These are phyloP conservation scores for Drosophila histrio DNA, from an alignment of 2,888 invertebrate genomes.

Conservation along the genomic window DNA sequence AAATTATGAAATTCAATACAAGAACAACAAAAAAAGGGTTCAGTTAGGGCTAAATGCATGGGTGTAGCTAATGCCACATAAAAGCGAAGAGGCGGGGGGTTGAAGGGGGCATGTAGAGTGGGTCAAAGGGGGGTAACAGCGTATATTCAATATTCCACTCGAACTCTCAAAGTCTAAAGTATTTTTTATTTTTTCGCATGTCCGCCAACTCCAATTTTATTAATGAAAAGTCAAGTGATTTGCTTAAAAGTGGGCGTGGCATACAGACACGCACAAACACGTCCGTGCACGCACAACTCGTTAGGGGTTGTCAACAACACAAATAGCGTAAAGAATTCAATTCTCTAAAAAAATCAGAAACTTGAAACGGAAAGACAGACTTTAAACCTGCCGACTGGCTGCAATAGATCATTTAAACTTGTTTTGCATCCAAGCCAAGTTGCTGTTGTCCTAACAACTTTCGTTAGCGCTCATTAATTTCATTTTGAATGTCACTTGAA, in stretches of 20 bases:
- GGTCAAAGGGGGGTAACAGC: not conserved
- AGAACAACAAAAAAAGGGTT: conserved; percentile 48
- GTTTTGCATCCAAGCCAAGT: conserved; percentile 15
- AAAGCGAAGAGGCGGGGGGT: not conserved
- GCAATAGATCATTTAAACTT: conserved; percentile 27
- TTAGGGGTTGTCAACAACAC: conserved; percentile 58
- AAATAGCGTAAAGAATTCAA: conserved; percentile 16
- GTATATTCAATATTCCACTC: conserved; percentile 43
- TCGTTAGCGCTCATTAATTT: conserved; percentile 6
- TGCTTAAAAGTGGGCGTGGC: conserved; percentile 66
- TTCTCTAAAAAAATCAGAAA: not conserved
- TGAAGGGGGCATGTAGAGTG: not conserved
- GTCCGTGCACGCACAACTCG: conserved; percentile 43
- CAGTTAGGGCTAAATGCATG: conserved; percentile 38
- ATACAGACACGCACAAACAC: conserved; percentile 22
- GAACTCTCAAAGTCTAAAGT: conserved; percentile 31
- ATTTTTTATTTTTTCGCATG: conserved; percentile 27
- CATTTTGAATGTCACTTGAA: conserved; percentile 17
- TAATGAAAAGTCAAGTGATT: conserved; percentile 77
- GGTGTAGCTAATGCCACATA: conserved; percentile 50
- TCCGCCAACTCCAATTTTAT: conserved; percentile 68
- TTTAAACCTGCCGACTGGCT: not conserved
- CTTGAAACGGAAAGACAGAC: not conserved
- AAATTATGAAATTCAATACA: conserved; percentile 46
- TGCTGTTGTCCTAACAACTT: not conserved